Base-by-base conservation (phyloP, 2,113 vertebrate species). In the Pterophyllum scalare region DNA sequence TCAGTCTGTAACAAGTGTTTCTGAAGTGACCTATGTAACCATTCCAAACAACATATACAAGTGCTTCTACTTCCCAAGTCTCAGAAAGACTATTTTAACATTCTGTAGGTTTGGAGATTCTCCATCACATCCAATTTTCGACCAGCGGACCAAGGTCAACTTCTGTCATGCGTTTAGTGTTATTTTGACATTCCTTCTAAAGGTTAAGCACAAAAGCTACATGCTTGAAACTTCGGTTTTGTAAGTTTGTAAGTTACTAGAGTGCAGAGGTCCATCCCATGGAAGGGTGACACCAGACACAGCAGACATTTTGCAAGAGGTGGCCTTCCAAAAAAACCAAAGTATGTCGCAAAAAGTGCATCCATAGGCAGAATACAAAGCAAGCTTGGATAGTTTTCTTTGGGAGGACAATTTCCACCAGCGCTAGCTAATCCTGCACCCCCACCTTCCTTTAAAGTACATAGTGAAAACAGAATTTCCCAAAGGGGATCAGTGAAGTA, bases 401-500 rank as follows among this genome's bases (percentile, higher is more conserved):
- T 6, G 2, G 65, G 65, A 72, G 43, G 43, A 72, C 24, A 20
- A 6, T 72, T 52, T 72, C 24, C 24, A 72, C 1, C 15, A 57
- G 8, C 12, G 6, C 49, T 61, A 59, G 24, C n/a, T 33, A 28
- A 28, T 74, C 28, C 35, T 22, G 19, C 20, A 8, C 26, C 24
- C 40, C 59, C 19, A 57, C 20, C 60, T 70, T 52, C 46, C 22
- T 75, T 52, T 78, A 19, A 46, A 59, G 20, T 28, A 59, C 17
- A 60, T 24, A 26, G 35, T 5, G 9, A 64, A 77, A 58, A 46
- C 22, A 70, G 17, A 74, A 80, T 82, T 74, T 79, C 31, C 78
- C 79, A 75, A 75, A 80, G 43, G 75, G 67, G 57, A 64, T 86
- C 67, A 60, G 54, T 56, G 52, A 54, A 59, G 11, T 40, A 70